Conservation (phyloP, 2,113 vertebrate genomes). For the Strix uralensis region DNA sequence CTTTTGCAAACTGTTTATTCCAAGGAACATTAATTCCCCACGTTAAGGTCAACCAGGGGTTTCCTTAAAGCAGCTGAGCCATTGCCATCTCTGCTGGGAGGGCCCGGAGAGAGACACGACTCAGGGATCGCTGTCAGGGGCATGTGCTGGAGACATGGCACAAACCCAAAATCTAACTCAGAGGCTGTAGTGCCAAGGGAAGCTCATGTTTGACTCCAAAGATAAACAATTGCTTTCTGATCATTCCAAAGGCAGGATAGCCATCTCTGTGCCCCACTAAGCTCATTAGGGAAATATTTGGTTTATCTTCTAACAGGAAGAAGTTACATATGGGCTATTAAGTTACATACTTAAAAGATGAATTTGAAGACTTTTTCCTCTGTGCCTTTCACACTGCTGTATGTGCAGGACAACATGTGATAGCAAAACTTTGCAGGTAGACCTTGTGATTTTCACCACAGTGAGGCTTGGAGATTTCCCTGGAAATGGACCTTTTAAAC, state of each 20-base stretch:
- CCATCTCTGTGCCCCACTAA: neutral
- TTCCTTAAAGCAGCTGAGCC: neutral
- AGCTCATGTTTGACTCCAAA: neutral
- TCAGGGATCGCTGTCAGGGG: neutral
- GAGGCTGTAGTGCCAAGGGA: neutral
- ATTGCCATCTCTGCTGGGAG: neutral
- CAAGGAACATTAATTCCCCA: neutral
- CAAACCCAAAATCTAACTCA: neutral
- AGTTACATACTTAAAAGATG: neutral
- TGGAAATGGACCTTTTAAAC: neutral
- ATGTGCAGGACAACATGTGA: neutral
- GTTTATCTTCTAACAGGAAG: neutral
- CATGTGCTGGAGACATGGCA: neutral
- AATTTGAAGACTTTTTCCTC: neutral
- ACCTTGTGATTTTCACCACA: neutral
- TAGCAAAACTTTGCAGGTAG: neutral
- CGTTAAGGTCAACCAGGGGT: neutral
- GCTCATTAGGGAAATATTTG: neutral
- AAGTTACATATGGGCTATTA: neutral
- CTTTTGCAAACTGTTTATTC: constrained; percentile 35
- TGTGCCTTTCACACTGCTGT: rapidly evolving
- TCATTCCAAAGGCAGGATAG: neutral
- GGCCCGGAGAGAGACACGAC: rapidly evolving
- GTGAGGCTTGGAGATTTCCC: neutral
- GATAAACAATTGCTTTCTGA: neutral